Base-by-base conservation (phyloP, 2,888 invertebrate genomes). In the Protophormia terraenovae region DNA sequence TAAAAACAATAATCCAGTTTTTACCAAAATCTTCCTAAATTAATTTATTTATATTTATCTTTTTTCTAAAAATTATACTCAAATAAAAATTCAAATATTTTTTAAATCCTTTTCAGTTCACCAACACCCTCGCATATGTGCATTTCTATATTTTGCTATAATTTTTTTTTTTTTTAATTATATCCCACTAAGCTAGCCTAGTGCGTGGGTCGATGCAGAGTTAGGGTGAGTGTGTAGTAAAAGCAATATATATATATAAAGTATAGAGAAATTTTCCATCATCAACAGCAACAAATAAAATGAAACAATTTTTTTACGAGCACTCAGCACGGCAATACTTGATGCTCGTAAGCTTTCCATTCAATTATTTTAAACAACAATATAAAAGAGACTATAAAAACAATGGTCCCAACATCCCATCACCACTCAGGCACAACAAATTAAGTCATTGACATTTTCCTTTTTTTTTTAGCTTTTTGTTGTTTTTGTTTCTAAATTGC, bases 361-460 rank as follows among this genome's bases (percentile, higher is more conserved):
- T 84, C 47, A 71, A 76, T 80, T 76, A 79, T 84, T 84, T 79
- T 58, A 71, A 79, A 79, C 69, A 84, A 75, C 69, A 66, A 53
- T 45, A 78, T 69, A 64, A 78, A 84, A 80, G 27, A 24, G 71
- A 71, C 55, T 47, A 71, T 66, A 84, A 84, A 84, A 79, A 45
- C 69, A 58, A 79, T 66, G 29, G 38, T 35, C 19, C 75, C 66
- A 38, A 32, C 66, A 55, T 60, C 38, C 64, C 47, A 66, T 55
- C 47, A 66, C 45, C 60, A 83, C 29, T 71, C 29, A 55, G 62
- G 64, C 62, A 75, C 35, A 79, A 64, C 75, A 79, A 75, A 84
- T 84, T 62, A 83, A 78, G 73, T 83, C 78, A 83, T 83, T 83
- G 83, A 75, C 60, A 75, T 67, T 67, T 35, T 35, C 8, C 35